A percentile compares a stretch with the other conserved stretches of the same genome.
These are phyloP conservation scores for Aplochiton taeniatus DNA, from an alignment of 2,797 vertebrate species.

Conservation along the genomic window DNA sequence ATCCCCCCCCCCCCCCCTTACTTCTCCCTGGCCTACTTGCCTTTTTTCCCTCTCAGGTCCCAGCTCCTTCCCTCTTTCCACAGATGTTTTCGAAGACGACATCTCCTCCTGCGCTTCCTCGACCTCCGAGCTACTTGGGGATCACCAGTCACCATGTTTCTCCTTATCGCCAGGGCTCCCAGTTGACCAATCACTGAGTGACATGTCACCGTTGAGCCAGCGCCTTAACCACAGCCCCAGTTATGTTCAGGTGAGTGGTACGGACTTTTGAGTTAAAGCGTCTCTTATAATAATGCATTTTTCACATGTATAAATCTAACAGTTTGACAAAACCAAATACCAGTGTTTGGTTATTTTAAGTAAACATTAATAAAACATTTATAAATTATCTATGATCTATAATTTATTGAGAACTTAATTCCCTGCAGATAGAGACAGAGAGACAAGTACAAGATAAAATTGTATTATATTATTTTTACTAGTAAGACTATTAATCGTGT, in stretches of 20 bases:
- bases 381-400: too few relatives aligned
- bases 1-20: constrained; percentile 9
- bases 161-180: constrained; percentile 68
- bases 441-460: constrained; percentile 34
- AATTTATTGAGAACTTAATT: too few relatives aligned
- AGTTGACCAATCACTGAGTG: constrained; percentile 75
- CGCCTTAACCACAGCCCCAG: constrained; percentile 62
- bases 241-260: constrained; percentile 65
- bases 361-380: too few relatives aligned
- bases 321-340: too few relatives aligned
- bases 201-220: constrained; percentile 66
- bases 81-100: constrained; percentile 84
- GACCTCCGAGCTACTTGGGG: constrained; percentile 66
- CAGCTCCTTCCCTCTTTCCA: constrained; percentile 60
- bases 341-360: too few relatives aligned
- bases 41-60: constrained; percentile 57
- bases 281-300: too few relatives aligned
- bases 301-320: too few relatives aligned
- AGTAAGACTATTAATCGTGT: constrained; percentile 37
- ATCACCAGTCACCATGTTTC: constrained; percentile 66
- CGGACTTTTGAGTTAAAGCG: too few relatives aligned
- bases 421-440: constrained; percentile 10
- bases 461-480: too few relatives aligned
- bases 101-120: constrained; percentile 75
- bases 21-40: constrained; percentile 34